Evolutionary conservation across 2,888 invertebrate genomes (phyloP), one percentile per base, ranked within the genome.

Genomic region (Conomelus anceps): DNA sequence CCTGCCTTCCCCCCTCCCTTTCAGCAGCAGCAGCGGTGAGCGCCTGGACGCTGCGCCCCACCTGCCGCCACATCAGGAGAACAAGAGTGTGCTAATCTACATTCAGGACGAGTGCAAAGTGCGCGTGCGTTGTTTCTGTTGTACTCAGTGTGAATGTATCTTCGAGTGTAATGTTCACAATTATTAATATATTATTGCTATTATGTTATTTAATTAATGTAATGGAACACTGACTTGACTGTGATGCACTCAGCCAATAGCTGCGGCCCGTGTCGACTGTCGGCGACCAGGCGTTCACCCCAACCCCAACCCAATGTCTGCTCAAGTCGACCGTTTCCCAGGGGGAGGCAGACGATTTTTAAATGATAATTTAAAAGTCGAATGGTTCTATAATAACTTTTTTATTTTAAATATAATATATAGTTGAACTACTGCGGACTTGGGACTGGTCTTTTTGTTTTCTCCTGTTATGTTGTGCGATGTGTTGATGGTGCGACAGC

Each of bases 281-380:
- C 34, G 63, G n/a, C 63, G n/a, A 63, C 22, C 24, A 34, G 29
- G 20, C 88, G 85, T 84, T 89, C 86, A 87, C 90, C 88, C 89
- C 89, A n/a, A n/a, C n/a, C 88, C 90, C 89, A 89, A 89, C 89
- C 90, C 90, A 89, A 88, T 29, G n/a, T 23, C 85, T 22, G 85
- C 84, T 20, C n/a, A n/a, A n/a, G n/a, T n/a, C n/a, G n/a, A 29
- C 85, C 85, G 85, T 85, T 20, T n/a, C 84, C 63, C 29, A 20
- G 88, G 24, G 63, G 90, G 90, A 89, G 90, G 90, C 90, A 89
- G 89, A 87, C 89, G 85, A 89, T 90, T 90, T 90, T 90, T 89
- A 90, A 90, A 89, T 89, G 85, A 85, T 89, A 86, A 86, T 90
- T 90, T 84, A 89, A 89, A 88, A 88, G 84, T 90, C 88, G 89